These are phyloP conservation scores for Melanotaenia parkinsoni DNA, from an alignment of 2,797 vertebrate species.

Conservation along the genomic window DNA sequence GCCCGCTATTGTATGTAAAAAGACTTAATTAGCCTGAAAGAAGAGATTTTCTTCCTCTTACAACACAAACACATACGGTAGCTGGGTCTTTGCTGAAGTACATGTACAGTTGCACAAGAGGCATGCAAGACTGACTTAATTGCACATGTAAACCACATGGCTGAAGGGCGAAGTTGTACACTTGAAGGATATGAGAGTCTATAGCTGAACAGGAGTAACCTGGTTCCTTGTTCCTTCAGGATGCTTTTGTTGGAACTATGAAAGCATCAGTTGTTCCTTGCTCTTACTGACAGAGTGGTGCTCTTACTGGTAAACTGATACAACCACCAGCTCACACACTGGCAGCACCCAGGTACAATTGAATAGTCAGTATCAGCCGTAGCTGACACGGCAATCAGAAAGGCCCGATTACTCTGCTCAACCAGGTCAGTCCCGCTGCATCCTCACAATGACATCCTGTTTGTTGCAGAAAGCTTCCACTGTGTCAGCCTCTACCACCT, in stretches of 20 bases:
- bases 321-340: constrained; percentile 31
- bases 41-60: constrained; percentile 21
- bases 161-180: constrained; percentile 19
- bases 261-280: constrained; percentile 46
- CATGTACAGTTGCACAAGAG: constrained; percentile 22
- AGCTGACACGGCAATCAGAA: constrained; percentile 38
- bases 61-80: background rate
- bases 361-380: constrained; percentile 13
- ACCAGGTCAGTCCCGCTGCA: constrained; percentile 75
- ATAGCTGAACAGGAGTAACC: constrained; percentile 24
- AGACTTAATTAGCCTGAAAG: constrained; percentile 1
- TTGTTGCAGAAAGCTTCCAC: constrained; percentile 68
- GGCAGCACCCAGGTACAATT: constrained; percentile 27
- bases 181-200: constrained; percentile 10
- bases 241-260: constrained; percentile 42
- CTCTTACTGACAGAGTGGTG: background rate
- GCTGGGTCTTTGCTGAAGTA: constrained; percentile 17
- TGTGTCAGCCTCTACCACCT: constrained; percentile 53
- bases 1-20: constrained; percentile 19
- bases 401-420: constrained; percentile 43
- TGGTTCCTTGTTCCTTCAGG: constrained; percentile 2
- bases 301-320: constrained; percentile 49
- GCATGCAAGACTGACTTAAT: constrained; percentile 24
- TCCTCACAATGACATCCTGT: constrained; percentile 72
- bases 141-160: constrained; percentile 23